Percentiles rank a stretch among this genome's conserved stretches.
These are phyloP conservation scores for Carduelis carduelis DNA, from an alignment of 2,797 vertebrate genomes.

Conservation along the genomic window DNA sequence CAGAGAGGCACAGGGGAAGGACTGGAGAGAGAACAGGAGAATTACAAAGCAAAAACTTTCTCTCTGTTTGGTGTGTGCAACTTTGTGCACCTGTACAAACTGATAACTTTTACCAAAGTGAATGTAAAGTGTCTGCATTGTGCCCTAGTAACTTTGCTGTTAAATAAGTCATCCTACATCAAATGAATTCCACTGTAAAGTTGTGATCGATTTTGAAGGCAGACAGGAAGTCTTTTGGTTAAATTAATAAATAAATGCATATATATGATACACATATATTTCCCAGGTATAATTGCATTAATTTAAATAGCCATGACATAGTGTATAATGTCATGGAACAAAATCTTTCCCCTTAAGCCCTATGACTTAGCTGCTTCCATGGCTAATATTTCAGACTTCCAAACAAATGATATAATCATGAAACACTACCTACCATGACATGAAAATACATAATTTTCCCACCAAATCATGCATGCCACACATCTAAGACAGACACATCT, in stretches of 20 bases:
- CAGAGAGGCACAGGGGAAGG: not conserved
- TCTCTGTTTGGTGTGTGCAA: not conserved
- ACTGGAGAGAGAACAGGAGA: not conserved
- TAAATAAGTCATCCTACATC: not conserved
- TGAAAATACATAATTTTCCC: not conserved
- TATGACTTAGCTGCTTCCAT: not conserved
- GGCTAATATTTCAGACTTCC: not conserved
- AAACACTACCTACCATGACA: not conserved
- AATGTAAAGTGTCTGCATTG: not conserved
- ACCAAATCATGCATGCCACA: not conserved
- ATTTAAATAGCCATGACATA: not conserved
- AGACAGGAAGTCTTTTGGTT: not conserved
- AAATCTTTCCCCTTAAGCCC: not conserved
- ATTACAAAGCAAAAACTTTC: not conserved
- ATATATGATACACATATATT: not conserved
- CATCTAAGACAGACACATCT: not conserved
- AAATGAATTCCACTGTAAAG: not conserved
- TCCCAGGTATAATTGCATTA: not conserved
- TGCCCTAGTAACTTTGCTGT: not conserved
- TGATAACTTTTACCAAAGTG: not conserved
- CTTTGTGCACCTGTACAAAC: not conserved
- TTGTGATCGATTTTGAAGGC: not conserved
- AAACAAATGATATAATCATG: not conserved
- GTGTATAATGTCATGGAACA: not conserved
- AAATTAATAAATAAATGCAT: not conserved